phyloP scores from a whole-genome alignment of 2,888 invertebrate species.

The Euzetes globulus region DNA sequence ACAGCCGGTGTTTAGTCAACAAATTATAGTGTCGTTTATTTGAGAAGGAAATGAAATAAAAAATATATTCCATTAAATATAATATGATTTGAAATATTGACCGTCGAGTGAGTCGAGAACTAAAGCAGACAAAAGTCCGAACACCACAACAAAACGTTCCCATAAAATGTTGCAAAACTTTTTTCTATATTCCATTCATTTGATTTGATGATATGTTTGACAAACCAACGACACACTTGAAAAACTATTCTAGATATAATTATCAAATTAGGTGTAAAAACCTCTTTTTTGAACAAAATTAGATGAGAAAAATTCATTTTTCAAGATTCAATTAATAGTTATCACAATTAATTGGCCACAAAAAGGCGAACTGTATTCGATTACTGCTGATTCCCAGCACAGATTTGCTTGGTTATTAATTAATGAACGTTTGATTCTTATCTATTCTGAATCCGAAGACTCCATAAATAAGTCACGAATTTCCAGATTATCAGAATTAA shows the following conservation, averaged over 20 bases:
- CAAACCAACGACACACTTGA: neutral
- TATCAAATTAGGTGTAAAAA: neutral
- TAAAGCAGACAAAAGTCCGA: neutral
- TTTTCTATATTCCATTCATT: neutral
- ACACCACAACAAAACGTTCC: neutral
- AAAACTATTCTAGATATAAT: neutral
- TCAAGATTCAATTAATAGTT: too few species aligned
- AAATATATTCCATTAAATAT: neutral
- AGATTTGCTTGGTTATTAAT: too few species aligned
- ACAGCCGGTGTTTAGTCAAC: slow-evolving; percentile 31
- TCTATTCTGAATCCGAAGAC: too few species aligned
- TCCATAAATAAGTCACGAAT: too few species aligned
- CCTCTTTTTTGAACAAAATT: too few species aligned
- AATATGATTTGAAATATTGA: slow-evolving; percentile 12
- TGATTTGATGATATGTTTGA: neutral
- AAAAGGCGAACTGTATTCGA: too few species aligned
- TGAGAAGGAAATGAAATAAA: slow-evolving; percentile 31
- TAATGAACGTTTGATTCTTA: too few species aligned
- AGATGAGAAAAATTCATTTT: too few species aligned
- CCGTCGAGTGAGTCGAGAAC: neutral
- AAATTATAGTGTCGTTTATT: slow-evolving; percentile 30
- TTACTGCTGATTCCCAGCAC: too few species aligned
- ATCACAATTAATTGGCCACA: too few species aligned
- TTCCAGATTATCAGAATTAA: too few species aligned
- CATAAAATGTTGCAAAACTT: neutral